A percentile compares a stretch with the other conserved stretches of the same genome.
Evolutionary conservation across 2,888 invertebrate species (phyloP).

Genomic region (Leucophenga montana): DNA sequence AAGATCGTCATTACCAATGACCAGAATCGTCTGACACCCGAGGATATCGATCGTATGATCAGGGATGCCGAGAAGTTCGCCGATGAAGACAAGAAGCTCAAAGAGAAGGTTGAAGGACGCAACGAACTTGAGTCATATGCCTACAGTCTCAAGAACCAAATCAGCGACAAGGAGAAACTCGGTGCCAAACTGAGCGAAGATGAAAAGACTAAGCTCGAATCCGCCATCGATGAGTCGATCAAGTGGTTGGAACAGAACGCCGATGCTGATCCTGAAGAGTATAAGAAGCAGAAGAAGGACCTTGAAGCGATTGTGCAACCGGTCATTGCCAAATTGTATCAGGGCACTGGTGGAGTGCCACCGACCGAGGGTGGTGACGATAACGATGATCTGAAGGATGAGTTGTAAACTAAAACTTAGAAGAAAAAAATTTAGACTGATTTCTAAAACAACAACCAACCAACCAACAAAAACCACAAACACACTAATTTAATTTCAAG

Average conservation of each 20-base stretch:
- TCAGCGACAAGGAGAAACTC: conserved; percentile 96
- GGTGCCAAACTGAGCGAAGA: conserved; percentile 91
- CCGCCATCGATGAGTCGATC: conserved; percentile 96
- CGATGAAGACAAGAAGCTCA: conserved; percentile 97
- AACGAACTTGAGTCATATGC: conserved; percentile 98
- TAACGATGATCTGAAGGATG: conserved; percentile 87
- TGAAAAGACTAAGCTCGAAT: conserved; percentile 95
- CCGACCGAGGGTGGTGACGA: conserved; percentile 81
- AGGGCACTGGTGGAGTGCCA: conserved; percentile 86
- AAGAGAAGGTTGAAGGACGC: conserved; percentile 95
- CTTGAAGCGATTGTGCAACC: conserved; percentile 96
- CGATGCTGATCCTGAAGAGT: conserved; percentile 92
- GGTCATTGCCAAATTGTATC: conserved; percentile 96
- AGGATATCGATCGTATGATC: conserved; percentile 99
- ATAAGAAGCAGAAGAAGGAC: conserved; percentile 95
- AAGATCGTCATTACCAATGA: conserved; percentile 99
- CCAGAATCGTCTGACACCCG: conserved; percentile 95
- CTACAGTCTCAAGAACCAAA: conserved; percentile 97
- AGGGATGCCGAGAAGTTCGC: conserved; percentile 99
- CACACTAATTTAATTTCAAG: conserved; percentile 6
- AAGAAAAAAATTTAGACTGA: conserved; percentile 32
- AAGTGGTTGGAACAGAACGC: conserved; percentile 98
- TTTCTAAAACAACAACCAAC: conserved; percentile 29
- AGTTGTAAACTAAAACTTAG: conserved; percentile 77
- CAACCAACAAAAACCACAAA: conserved; percentile 25